These are phyloP conservation scores for Glyptemys insculpta DNA, from an alignment of 2,797 vertebrate genomes.

Conservation along the genomic window DNA sequence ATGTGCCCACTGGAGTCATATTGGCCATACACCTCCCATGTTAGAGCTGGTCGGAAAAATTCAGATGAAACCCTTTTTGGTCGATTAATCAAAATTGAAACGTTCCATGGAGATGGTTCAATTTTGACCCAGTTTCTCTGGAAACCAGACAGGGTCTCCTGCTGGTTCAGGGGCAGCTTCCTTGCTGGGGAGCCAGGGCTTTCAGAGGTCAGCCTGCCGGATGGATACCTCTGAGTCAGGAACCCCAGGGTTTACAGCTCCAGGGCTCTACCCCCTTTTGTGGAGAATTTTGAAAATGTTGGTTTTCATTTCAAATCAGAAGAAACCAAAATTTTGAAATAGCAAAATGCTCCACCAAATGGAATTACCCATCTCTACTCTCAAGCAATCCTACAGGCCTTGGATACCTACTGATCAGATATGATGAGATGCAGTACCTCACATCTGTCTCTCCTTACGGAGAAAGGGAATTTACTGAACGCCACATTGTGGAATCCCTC, in stretches of 20 bases:
- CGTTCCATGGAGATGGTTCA: not conserved
- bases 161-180: not conserved
- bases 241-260: not conserved
- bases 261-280: not conserved
- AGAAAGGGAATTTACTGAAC: not conserved
- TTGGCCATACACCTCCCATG: not conserved
- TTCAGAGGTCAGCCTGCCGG: not conserved
- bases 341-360: not conserved
- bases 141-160: not conserved
- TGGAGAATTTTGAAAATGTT: fast-evolving
- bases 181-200: not conserved
- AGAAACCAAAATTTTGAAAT: not conserved
- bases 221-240: not conserved
- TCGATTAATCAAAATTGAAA: not conserved
- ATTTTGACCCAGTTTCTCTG: not conserved
- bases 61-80: not conserved
- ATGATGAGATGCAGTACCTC: not conserved
- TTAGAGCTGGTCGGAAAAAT: not conserved
- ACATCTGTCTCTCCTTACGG: not conserved
- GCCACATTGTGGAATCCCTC: not conserved
- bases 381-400: not conserved
- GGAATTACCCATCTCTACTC: not conserved
- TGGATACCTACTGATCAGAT: not conserved
- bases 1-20: not conserved
- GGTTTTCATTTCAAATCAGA: not conserved